These are phyloP conservation scores for Campoletis raptor DNA, from an alignment of 2,888 invertebrate species.

Conservation along the genomic window DNA sequence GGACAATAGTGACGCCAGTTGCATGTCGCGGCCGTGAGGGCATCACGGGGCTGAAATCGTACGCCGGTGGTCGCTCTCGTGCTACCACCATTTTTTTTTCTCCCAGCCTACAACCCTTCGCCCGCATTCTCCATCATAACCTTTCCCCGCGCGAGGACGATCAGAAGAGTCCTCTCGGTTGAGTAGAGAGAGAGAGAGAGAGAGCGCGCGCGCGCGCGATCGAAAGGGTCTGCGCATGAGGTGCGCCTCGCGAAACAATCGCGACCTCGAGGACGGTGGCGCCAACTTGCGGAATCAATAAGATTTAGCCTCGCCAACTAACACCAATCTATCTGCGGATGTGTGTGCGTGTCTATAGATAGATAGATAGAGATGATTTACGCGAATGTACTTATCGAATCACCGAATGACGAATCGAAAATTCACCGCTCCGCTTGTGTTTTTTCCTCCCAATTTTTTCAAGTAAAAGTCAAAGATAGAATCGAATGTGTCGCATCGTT, in stretches of 20 bases:
- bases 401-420: conserved; percentile 5
- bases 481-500: neutral
- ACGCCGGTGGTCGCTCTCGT: conserved; percentile 30
- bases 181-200: neutral
- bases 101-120: neutral
- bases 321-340: neutral
- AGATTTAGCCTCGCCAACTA: conserved; percentile 66
- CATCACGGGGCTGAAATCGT: conserved; percentile 41
- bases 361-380: neutral
- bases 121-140: neutral
- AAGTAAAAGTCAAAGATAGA: neutral
- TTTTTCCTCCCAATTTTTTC: too few species aligned
- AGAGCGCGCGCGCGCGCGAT: too few species aligned
- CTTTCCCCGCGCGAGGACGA: conserved; percentile 9
- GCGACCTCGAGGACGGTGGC: conserved; percentile 67
- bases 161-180: neutral
- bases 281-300: conserved; percentile 71
- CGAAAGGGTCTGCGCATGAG: conserved; percentile 59
- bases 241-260: conserved; percentile 61
- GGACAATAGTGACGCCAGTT: conserved; percentile 69
- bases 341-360: conserved; percentile 3
- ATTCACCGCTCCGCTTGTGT: too few species aligned
- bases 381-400: neutral
- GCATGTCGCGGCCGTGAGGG: conserved; percentile 58
- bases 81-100: conserved; percentile 18